Conservation (phyloP, 2,888 invertebrate genomes). For the Drosophila subsilvestris region DNA sequence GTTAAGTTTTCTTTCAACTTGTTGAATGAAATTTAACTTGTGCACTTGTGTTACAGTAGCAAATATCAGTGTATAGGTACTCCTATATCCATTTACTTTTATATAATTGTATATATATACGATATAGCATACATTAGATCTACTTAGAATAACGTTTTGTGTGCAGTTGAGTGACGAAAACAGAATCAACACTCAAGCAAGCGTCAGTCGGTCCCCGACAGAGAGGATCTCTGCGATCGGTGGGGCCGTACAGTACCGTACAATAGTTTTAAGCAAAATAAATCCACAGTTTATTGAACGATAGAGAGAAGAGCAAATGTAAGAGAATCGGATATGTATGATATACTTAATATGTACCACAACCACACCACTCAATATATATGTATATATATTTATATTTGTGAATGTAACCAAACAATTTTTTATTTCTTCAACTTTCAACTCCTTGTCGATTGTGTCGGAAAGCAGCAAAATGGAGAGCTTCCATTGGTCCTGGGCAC, state of each 20-base stretch:
- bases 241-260: slow-evolving; percentile 4
- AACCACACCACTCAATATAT: slow-evolving; percentile 37
- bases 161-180: slow-evolving; percentile 46
- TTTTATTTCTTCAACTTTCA: slow-evolving; percentile 42
- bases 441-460: not conserved
- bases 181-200: slow-evolving; percentile 14
- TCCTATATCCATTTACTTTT: slow-evolving; percentile 11
- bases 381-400: slow-evolving; percentile 58
- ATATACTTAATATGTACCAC: slow-evolving; percentile 56
- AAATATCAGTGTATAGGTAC: slow-evolving; percentile 40
- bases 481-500: too few relatives aligned
- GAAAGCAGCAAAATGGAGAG: not conserved
- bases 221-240: not conserved
- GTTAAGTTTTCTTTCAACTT: slow-evolving; percentile 15
- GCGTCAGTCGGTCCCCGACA: slow-evolving; percentile 10
- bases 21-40: slow-evolving; percentile 22
- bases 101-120: slow-evolving; percentile 7
- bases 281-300: not conserved
- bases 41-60: slow-evolving; percentile 68
- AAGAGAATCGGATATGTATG: slow-evolving; percentile 65
- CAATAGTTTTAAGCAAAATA: slow-evolving; percentile 19
- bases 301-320: slow-evolving; percentile 12
- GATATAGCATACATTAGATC: slow-evolving; percentile 27
- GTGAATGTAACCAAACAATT: slow-evolving; percentile 59
- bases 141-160: slow-evolving; percentile 48